Base-by-base conservation (phyloP, 1,140 invertebrate species). In the Ips nitidus region DNA sequence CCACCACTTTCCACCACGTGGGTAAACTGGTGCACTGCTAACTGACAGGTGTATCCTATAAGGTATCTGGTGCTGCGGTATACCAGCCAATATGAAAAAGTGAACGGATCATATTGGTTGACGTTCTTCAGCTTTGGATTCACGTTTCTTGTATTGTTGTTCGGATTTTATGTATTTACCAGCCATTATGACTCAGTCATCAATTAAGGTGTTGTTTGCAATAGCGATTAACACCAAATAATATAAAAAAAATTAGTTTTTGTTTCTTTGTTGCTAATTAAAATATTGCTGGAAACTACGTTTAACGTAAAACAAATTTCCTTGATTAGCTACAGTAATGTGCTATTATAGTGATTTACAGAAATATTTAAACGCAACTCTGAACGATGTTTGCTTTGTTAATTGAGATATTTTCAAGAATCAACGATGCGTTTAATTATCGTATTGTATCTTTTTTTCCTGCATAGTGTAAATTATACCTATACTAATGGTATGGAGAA, bases 1-100 rank as follows among this genome's bases (percentile, higher is more conserved):
- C 68, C 68, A 62, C 60, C 68, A 52, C 42, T 42, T 6, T 41
- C 43, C 2, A 70, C 68, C 68, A 70, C 68, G 68, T 70, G 68
- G 68, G 68, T 62, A 64, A 70, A 70, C 68, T 70, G 68, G 68
- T 70, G 68, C 68, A 70, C 68, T 22, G 60, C 67, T 37, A 60
- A 60, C 57, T 58, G 66, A 69, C 66, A 69, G 66, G 66, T 69
- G 66, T 61, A 68, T 68, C 55, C 64, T 58, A 58, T 58, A 58
- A 66, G 64, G 55, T 57, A 65, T 56, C 62, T 55, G 42, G 52
- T 66, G 37, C 3, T 45, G 40, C 2, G 22, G 22, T 22, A 22
- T 22, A 22, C 22, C 8, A 66, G 64, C 47, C 53, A 58, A 66
- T 66, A 66, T 63, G 45, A 63, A 63, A 63, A 63, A 63, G 61